Percentiles rank a stretch among this genome's conserved stretches.
phyloP scores from a whole-genome alignment of 2,113 vertebrate species.

The Heteronetta atricapilla region DNA sequence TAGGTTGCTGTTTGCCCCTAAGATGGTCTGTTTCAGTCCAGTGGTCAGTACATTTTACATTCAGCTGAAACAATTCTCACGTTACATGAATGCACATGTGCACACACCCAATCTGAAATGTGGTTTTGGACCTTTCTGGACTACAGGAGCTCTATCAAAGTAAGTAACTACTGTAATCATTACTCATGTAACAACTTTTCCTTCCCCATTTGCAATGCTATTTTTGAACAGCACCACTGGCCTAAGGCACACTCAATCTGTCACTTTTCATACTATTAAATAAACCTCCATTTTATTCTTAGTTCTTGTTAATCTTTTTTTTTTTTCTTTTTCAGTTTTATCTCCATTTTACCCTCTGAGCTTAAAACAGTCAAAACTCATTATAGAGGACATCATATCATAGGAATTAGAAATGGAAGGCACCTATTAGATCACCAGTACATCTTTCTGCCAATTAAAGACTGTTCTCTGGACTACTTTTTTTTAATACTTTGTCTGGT shows the following conservation, averaged over 20 bases:
- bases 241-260: background rate
- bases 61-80: background rate
- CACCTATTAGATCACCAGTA: background rate
- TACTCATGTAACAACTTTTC: background rate
- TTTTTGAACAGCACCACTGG: background rate
- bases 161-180: background rate
- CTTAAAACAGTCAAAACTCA: background rate
- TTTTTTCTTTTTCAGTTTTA: background rate
- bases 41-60: background rate
- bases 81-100: fast-evolving
- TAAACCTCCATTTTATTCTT: background rate
- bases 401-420: background rate
- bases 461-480: background rate
- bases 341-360: background rate
- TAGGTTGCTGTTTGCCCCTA: background rate
- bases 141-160: background rate
- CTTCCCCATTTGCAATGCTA: background rate
- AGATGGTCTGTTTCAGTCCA: background rate
- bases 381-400: background rate
- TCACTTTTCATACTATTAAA: background rate
- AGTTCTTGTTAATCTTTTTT: background rate
- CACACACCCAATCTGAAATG: background rate
- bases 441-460: background rate
- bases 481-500: slow-evolving; percentile 8
- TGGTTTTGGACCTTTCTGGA: background rate